These are phyloP conservation scores for Brachyistius frenatus DNA, from an alignment of 2,113 vertebrate species.

Conservation along the genomic window DNA sequence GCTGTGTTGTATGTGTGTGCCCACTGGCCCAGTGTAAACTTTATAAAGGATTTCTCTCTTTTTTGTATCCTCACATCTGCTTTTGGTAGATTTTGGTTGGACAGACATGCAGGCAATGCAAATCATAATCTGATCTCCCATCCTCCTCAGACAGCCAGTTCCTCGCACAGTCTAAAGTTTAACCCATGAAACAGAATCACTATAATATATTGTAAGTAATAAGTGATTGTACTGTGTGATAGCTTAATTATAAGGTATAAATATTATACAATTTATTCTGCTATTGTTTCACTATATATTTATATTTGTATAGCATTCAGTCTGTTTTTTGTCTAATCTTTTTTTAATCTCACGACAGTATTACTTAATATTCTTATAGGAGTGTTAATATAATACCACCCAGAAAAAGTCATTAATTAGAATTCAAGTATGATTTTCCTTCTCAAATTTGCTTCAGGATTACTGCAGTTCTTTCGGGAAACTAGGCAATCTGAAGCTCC, in stretches of 20 bases:
- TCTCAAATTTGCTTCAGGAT: slow-evolving; percentile 35
- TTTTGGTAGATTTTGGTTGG: slow-evolving; percentile 24
- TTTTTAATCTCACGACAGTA: background rate
- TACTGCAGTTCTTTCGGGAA: slow-evolving; percentile 25
- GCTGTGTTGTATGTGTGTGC: slow-evolving; percentile 2
- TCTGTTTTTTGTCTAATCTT: background rate
- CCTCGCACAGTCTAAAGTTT: background rate
- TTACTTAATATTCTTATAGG: background rate
- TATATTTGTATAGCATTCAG: background rate
- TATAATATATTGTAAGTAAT: background rate
- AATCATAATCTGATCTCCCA: slow-evolving; percentile 40
- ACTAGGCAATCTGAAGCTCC: slow-evolving; percentile 12
- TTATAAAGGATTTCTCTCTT: background rate
- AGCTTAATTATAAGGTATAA: background rate
- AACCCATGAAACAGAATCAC: slow-evolving; percentile 2
- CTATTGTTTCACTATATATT: too few relatives aligned
- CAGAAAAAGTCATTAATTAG: slow-evolving; percentile 25
- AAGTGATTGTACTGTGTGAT: background rate
- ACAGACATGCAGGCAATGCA: background rate
- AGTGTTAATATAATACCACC: slow-evolving; percentile 2
- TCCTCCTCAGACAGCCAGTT: background rate
- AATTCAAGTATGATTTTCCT: slow-evolving; percentile 30
- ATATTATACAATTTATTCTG: too few relatives aligned
- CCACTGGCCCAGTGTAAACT: slow-evolving; percentile 21
- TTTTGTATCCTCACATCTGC: slow-evolving; percentile 26